Conservation (phyloP, 2,113 vertebrate genomes). For the Menidia beryllina region DNA sequence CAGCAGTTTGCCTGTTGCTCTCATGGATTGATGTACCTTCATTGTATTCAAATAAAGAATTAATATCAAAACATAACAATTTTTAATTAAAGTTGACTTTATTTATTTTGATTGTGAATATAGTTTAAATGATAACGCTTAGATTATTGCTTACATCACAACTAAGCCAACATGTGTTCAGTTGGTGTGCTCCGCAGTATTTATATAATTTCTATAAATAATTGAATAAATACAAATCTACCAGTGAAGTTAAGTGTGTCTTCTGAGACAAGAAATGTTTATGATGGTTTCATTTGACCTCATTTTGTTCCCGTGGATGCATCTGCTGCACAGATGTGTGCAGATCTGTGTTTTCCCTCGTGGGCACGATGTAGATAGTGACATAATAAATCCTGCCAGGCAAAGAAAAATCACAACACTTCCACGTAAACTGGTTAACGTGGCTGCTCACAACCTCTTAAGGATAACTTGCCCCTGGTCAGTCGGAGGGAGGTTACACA, state of each 20-base stretch:
- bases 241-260: background rate
- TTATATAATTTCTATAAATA: background rate
- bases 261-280: conserved; percentile 3
- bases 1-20: background rate
- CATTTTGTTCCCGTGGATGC: conserved; percentile 25
- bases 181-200: background rate
- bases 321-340: conserved; percentile 56
- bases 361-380: conserved; percentile 48
- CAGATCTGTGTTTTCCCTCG: conserved; percentile 45
- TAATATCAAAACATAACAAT: conserved; percentile 4
- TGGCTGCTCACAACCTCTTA: conserved; percentile 38
- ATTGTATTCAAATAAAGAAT: conserved; percentile 8
- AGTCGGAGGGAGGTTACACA: conserved; percentile 57
- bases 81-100: background rate
- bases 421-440: conserved; percentile 35
- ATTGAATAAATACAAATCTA: no score
- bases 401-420: conserved; percentile 32
- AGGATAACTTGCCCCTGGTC: conserved; percentile 50
- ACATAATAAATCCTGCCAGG: conserved; percentile 49
- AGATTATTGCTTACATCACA: conserved; percentile 4
- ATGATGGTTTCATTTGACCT: conserved; percentile 13
- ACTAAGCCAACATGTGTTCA: background rate
- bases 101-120: conserved; percentile 9
- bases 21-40: conserved; percentile 1
- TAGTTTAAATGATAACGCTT: background rate